Evolutionary conservation across 2,888 invertebrate species (phyloP).

Genomic region (Calameuta idolon): DNA sequence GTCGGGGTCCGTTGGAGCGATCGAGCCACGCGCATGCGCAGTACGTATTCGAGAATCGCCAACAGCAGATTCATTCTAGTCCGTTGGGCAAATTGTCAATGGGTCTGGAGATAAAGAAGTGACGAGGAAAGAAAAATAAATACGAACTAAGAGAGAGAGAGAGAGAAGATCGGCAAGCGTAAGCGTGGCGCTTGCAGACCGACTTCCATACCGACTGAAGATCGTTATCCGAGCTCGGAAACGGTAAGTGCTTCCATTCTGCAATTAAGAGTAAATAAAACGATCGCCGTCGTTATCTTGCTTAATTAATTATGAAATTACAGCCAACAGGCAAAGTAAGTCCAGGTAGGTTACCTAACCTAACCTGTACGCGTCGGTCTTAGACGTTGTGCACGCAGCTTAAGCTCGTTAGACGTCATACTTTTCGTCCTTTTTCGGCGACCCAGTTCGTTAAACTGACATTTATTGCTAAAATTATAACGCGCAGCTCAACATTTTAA

Average conservation of each 20-base stretch:
- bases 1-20: too few relatives aligned
- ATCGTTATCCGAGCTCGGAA: conserved; percentile 36
- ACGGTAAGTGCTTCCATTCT: conserved; percentile 51
- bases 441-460: conserved; percentile 16
- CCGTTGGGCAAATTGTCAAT: too few relatives aligned
- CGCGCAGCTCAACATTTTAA: too few relatives aligned
- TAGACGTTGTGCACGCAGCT: not conserved
- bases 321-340: conserved; percentile 14
- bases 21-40: too few relatives aligned
- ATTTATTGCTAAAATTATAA: too few relatives aligned
- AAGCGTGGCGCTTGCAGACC: conserved; percentile 18
- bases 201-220: not conserved
- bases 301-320: conserved; percentile 32
- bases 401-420: conserved; percentile 23
- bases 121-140: not conserved
- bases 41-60: too few relatives aligned
- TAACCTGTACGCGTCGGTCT: too few relatives aligned
- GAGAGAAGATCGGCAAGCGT: not conserved
- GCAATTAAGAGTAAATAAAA: conserved; percentile 55
- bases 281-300: conserved; percentile 39
- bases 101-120: not conserved
- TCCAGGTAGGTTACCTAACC: too few relatives aligned
- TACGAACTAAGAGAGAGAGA: not conserved
- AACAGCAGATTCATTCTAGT: too few relatives aligned
- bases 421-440: conserved; percentile 16